Conservation (phyloP, 1,140 invertebrate genomes). For the Andricus grossulariae region DNA sequence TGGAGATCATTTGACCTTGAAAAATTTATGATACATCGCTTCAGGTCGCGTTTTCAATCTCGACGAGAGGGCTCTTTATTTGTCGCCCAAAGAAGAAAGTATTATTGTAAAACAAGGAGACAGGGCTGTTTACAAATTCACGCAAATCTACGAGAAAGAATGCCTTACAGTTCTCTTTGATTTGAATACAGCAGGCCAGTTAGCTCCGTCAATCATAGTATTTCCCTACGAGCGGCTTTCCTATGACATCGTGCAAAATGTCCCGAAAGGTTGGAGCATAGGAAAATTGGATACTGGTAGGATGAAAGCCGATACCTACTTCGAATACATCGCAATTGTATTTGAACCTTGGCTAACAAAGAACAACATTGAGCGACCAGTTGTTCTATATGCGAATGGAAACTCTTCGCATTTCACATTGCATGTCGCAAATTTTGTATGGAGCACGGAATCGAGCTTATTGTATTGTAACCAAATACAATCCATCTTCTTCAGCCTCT, state of each 20-base stretch:
- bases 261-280: not conserved
- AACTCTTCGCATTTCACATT: slow-evolving; percentile 60
- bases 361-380: slow-evolving; percentile 34
- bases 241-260: no score
- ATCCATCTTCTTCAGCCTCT: no score
- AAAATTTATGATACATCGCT: not conserved
- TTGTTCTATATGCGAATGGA: slow-evolving; percentile 57
- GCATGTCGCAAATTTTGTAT: slow-evolving; percentile 39
- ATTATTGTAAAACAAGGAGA: not conserved
- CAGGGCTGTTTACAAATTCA: no score
- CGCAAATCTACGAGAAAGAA: no score
- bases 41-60: not conserved
- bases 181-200: no score
- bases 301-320: not conserved
- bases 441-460: no score
- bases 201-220: no score
- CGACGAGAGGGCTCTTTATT: not conserved
- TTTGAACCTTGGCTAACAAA: slow-evolving; percentile 41
- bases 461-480: slow-evolving; percentile 58
- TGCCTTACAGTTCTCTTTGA: no score
- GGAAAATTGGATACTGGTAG: not conserved
- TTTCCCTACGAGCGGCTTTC: no score
- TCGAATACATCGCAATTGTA: not conserved
- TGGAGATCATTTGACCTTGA: not conserved
- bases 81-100: not conserved